These are phyloP conservation scores for Danio choprae DNA, from an alignment of 2,797 vertebrate species.

Conservation along the genomic window DNA sequence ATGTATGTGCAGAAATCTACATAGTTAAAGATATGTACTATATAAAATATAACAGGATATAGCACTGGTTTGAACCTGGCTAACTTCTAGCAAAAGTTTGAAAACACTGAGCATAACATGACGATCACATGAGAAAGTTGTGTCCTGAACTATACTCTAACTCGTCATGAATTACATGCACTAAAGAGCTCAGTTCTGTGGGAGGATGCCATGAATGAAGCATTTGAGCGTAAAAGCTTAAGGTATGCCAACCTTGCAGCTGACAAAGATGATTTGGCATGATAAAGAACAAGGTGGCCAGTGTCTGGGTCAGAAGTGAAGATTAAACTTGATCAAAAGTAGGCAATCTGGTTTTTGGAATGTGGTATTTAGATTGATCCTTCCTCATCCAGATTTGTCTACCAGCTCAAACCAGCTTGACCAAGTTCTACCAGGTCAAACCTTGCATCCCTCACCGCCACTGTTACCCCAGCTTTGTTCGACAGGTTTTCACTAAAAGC, in stretches of 20 bases:
- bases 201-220: not conserved
- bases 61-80: not conserved
- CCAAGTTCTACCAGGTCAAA: not conserved
- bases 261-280: not conserved
- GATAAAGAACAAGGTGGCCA: not conserved
- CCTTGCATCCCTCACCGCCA: too few relatives aligned
- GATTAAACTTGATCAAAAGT: not conserved
- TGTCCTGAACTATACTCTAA: not conserved
- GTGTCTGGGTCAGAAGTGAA: not conserved
- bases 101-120: not conserved
- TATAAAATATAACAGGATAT: too few relatives aligned
- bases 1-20: too few relatives aligned
- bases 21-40: too few relatives aligned
- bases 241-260: not conserved
- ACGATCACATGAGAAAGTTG: not conserved
- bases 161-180: not conserved
- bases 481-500: too few relatives aligned
- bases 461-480: too few relatives aligned
- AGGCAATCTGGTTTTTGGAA: not conserved
- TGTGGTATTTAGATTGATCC: not conserved
- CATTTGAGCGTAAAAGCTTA: not conserved
- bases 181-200: not conserved
- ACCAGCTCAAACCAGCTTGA: not conserved
- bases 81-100: not conserved
- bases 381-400: not conserved